These are phyloP conservation scores for Haliclystus octoradiatus DNA, from an alignment of 30 jellyfish, hydroid and myxozoan species.

Conservation along the genomic window DNA sequence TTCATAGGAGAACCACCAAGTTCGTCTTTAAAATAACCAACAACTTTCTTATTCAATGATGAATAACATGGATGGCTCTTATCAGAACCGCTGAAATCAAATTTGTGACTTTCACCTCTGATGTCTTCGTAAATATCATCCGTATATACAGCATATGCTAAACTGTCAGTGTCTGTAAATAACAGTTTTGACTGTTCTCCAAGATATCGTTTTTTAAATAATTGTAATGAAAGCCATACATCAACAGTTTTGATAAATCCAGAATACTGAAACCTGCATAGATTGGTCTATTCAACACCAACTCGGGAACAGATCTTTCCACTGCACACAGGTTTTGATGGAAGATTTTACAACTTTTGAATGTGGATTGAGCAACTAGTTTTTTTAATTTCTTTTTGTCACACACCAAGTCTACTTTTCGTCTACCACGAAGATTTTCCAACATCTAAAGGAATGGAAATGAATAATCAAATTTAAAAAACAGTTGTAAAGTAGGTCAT, in stretches of 20 bases:
- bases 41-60: constrained; percentile 12
- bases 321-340: constrained; percentile 29
- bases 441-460: too few species aligned
- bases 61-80: background rate
- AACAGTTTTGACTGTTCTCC: constrained; percentile 12
- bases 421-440: too few species aligned
- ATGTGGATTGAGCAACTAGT: constrained; percentile 26
- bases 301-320: constrained; percentile 6
- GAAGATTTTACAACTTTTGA: constrained; percentile 16
- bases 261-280: constrained; percentile 42
- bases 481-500: too few species aligned
- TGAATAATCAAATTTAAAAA: too few species aligned
- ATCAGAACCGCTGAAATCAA: constrained; percentile 7
- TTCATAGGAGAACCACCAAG: constrained; percentile 23
- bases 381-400: background rate
- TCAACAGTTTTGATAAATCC: constrained; percentile 29
- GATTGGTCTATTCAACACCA: constrained; percentile 32
- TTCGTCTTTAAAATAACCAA: constrained; percentile 38
- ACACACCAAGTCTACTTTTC: too few species aligned
- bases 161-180: constrained; percentile 57
- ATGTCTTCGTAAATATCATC: constrained; percentile 45
- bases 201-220: constrained; percentile 30
- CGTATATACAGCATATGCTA: constrained; percentile 49
- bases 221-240: constrained; percentile 59
- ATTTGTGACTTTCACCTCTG: constrained; percentile 5